Base-by-base conservation (phyloP, 2,113 vertebrate genomes). In the Tor tambroides region DNA sequence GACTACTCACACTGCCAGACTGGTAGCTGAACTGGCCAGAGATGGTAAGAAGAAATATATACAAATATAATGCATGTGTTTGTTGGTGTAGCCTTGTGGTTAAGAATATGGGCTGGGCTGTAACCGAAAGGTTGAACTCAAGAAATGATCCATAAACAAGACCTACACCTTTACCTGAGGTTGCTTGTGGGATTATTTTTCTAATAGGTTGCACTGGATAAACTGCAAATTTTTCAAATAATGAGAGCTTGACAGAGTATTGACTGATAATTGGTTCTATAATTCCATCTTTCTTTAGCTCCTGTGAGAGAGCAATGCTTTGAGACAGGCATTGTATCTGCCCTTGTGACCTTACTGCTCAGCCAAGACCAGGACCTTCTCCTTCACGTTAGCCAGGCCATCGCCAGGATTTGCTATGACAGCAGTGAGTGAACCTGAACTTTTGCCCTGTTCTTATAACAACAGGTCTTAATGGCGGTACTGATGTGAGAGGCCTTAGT, bases 11-110 rank as follows among this genome's bases (percentile, higher is more conserved):
- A 94, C 95, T 2, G 95, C 95, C 43, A 93, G 94, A 35, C 92
- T 97, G 49, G 94, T 97, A 76, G 94, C 96, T 59, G 96, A 97
- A 88, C 95, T 97, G 80, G 94, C 95, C 87, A 96, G 93, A 80
- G 95, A 97, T 21, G 93, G 97, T 97, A 88, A 74, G 17, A 46
- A 61, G 17, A 49, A 15, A 12, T 78, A 10, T 30, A 46, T 56
- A 35, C 28, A 17, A 11, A 12, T 54, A 75, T 32, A 14, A 0
- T 3, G 30, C 26, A 49, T 26, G n/a, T 15, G 32, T 72, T 72
- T 21, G 19, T 9, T 30, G 26, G 26, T 78, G 46, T 77, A 51
- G 11, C 23, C 41, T 15, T 15, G 54, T 77, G 3, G 76, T 79
- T 23, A 32, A 59, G 1, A 23, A 59, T 59, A 61, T 61, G 21